These are phyloP conservation scores for Blastomussa wellsi DNA, from an alignment of 92 coral and sea anemone species.

Conservation along the genomic window DNA sequence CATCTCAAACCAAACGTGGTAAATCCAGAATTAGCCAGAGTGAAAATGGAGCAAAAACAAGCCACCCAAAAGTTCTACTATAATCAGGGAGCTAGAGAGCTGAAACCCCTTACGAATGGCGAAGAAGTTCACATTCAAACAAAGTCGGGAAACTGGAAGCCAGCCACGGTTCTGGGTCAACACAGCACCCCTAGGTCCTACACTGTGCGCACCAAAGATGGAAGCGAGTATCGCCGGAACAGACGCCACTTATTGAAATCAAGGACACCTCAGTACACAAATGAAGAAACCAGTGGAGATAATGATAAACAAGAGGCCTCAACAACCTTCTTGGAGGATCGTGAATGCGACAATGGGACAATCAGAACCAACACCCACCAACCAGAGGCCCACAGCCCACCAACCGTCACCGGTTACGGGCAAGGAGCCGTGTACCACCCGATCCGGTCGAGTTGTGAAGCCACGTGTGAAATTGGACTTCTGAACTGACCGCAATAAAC, in stretches of 20 bases:
- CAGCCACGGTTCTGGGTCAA: too few relatives aligned
- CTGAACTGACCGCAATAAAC: background rate
- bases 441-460: background rate
- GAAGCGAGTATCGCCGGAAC: background rate
- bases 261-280: too few relatives aligned
- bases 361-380: background rate
- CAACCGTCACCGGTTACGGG: too few relatives aligned
- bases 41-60: background rate
- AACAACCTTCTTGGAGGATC: background rate
- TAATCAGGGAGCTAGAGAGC: background rate
- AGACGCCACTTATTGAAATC: background rate
- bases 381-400: background rate
- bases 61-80: background rate
- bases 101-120: too few relatives aligned
- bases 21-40: background rate
- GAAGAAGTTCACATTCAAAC: background rate
- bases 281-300: too few relatives aligned
- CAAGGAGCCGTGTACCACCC: background rate
- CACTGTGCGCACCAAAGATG: too few relatives aligned
- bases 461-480: background rate
- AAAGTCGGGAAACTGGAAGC: background rate
- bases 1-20: slow-evolving; percentile 12
- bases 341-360: background rate
- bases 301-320: too few relatives aligned
- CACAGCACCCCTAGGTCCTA: background rate